phyloP scores from a whole-genome alignment of 2,113 vertebrate species.

The Himantopus leucocephalus region DNA sequence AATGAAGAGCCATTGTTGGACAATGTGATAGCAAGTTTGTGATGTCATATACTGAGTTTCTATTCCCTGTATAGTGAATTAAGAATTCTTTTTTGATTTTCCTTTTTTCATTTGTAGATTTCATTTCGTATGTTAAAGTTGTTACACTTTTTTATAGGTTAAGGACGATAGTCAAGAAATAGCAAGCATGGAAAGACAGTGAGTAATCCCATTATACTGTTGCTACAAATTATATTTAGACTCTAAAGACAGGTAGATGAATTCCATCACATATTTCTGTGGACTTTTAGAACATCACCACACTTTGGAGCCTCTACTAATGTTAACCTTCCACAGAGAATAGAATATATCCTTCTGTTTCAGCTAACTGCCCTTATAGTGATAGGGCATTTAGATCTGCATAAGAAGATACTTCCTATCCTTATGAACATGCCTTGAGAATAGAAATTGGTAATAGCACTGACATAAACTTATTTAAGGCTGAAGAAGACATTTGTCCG shows the following conservation, averaged over 20 bases:
- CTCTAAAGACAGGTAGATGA: background rate
- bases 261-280: background rate
- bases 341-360: background rate
- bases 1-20: background rate
- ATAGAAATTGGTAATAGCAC: background rate
- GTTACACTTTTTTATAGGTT: slow-evolving; percentile 76
- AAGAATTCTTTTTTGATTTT: background rate
- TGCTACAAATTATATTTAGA: background rate
- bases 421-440: background rate
- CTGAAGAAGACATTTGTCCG: background rate
- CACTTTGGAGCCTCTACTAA: background rate
- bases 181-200: slow-evolving; percentile 95
- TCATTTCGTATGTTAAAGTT: background rate
- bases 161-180: slow-evolving; percentile 97
- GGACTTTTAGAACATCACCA: background rate
- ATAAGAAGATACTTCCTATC: background rate
- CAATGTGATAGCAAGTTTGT: background rate
- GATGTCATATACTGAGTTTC: background rate
- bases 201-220: slow-evolving; percentile 53
- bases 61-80: background rate
- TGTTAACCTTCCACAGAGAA: background rate
- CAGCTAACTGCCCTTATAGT: background rate
- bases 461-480: background rate
- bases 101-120: background rate
- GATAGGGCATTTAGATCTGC: background rate